Evolutionary conservation across 2,888 invertebrate genomes (phyloP), one percentile per base, ranked within the genome.

Genomic region (Chirona hameri): DNA sequence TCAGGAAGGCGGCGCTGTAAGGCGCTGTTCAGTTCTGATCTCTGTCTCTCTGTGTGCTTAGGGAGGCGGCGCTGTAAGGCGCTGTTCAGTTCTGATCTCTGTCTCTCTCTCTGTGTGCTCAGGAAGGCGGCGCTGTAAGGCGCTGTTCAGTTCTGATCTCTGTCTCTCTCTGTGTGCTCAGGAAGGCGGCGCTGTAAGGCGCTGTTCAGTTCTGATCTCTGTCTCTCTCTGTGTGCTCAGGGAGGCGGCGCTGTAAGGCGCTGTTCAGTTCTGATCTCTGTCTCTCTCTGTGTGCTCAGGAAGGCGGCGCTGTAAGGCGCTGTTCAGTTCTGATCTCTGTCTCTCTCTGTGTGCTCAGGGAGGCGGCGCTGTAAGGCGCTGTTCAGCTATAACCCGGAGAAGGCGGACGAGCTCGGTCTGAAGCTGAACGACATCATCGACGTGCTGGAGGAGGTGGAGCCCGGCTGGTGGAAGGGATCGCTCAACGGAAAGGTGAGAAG

Each of bases 391-490:
- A 93, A 93, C 86, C 97, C 97, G 82, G 94, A 94, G 85, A 97
- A 98, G 88, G 94, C 94, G 84, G 99, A 99, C 90, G 99, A 99
- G 89, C 89, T 99, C 86, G 92, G 92, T 85, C 91, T 99, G 84
- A 91, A 92, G 86, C 94, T 96, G 79, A 96, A 96, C 85, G 97
- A 98, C 89, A 90, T 95, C 46, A 93, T 99, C 85, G 96, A 97
- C 87, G 94, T 97, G 85, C 90, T 97, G 85, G 94, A 93, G 85
- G 97, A 97, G 91, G 94, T 93, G 82, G 97, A 98, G 88, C 96
- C 97, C 88, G 97, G 97, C 57, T 95, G 94, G 94, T 97, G 96
- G 96, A 93, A 93, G 90, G 97, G 97, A 84, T 91, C 92, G 83
- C 90, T 95, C 81, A 92, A 93, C 87, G 94, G 94, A 79, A 92